Base-by-base conservation (phyloP, 2,113 vertebrate genomes). In the Menidia beryllina region DNA sequence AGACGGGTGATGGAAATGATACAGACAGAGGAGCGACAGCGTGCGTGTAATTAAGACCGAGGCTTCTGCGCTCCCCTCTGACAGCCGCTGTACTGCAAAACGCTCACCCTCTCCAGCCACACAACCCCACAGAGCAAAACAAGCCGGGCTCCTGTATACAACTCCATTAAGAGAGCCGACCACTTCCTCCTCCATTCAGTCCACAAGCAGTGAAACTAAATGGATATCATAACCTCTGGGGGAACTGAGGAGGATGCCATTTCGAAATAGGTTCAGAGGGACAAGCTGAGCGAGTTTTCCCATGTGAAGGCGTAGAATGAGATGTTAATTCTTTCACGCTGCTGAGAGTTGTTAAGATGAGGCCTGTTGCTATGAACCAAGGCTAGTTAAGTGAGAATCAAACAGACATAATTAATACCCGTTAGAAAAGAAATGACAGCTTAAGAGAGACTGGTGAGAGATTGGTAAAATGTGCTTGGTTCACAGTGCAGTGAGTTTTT, bases 121-220 rank as follows among this genome's bases (percentile, higher is more conserved):
- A 76, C 61, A 70, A 79, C 79, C 77, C 63, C 74, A 81, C 69
- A 52, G 67, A 74, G 72, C 82, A 71, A 56, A 75, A 63, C 70
- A 72, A 86, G 68, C 51, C 24, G 0, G 43, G 57, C 70, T 84
- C 70, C 65, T 63, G 53, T 71, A 65, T 41, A 79, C 71, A 72
- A 66, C 79, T 87, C 86, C 86, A 91, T 86, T 89, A 90, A 74
- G 78, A 75, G 36, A 49, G 57, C 65, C 72, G 61, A 82, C 81
- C 85, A 85, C 86, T 89, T 90, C 86, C 84, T 69, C 75, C 77
- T 74, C 70, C 82, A 55, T 72, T 73, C 77, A 74, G 23, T 87
- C 74, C 69, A 69, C 83, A 75, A 72, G 77, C 50, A 84, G 81
- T 85, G 83, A 86, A 81, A 85, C 81, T 81, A 85, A 89, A 86